Percentiles rank a stretch among this genome's conserved stretches.
These are phyloP conservation scores for Macquaria australasica DNA, from an alignment of 2,113 vertebrate species.

Conservation along the genomic window DNA sequence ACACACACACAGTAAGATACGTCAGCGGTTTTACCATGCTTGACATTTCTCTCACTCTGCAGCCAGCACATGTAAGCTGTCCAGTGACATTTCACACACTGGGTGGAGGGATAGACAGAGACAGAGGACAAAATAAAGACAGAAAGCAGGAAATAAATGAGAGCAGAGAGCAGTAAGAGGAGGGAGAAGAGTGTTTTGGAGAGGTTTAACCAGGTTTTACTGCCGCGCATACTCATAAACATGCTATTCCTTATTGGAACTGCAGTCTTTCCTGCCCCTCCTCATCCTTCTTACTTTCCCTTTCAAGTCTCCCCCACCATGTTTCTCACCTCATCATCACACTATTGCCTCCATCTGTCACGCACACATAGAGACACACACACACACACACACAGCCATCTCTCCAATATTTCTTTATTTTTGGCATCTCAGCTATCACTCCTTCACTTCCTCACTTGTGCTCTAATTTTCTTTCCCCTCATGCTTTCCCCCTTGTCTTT, in stretches of 20 bases:
- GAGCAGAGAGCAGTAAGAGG: not conserved
- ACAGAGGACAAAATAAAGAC: conserved; percentile 31
- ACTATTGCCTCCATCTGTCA: conserved; percentile 61
- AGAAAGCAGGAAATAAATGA: not conserved
- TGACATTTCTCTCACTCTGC: conserved; percentile 76
- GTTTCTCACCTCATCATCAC: conserved; percentile 72
- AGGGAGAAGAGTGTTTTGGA: not conserved
- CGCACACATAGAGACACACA: conserved; percentile 13
- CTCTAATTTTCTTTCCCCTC: conserved; percentile 3
- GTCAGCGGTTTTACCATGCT: conserved; percentile 65
- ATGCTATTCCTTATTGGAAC: not conserved
- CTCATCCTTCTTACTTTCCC: conserved; percentile 35
- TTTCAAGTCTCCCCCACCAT: conserved; percentile 47
- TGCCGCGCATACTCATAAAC: not conserved
- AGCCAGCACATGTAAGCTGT: conserved; percentile 71
- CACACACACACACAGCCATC: not conserved
- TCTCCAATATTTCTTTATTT: conserved; percentile 37
- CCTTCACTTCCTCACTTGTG: not conserved
- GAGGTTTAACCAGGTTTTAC: conserved; percentile 21
- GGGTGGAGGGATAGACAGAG: conserved; percentile 18
- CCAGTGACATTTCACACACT: conserved; percentile 76
- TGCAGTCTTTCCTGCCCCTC: conserved; percentile 6
- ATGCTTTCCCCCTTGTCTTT: not conserved
- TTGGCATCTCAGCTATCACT: conserved; percentile 16
- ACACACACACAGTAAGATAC: conserved; percentile 23